Conservation (phyloP, 1,140 invertebrate genomes). For the Drosophila kepulauana region DNA sequence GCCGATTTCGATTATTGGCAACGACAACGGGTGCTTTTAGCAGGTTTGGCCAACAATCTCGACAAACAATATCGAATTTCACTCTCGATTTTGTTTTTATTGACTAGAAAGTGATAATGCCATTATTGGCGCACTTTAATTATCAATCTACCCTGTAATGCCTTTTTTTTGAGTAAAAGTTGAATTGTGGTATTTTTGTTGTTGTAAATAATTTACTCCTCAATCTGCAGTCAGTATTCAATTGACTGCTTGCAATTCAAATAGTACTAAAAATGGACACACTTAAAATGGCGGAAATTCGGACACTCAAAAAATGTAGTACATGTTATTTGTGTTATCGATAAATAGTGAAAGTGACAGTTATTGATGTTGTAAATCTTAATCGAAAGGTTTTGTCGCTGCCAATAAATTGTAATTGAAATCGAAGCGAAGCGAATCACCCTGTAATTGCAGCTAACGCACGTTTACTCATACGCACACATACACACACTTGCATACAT, state of each 20-base stretch:
- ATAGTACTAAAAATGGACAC: too few species aligned
- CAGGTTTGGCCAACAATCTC: not conserved
- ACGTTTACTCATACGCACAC: conserved; percentile 52
- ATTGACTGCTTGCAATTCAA: not conserved
- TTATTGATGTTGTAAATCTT: not conserved
- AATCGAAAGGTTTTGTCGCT: not conserved
- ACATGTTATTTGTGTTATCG: not conserved
- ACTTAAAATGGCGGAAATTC: not conserved
- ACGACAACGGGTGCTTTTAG: conserved; percentile 14
- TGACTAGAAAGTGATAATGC: conserved; percentile 6
- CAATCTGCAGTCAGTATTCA: too few species aligned
- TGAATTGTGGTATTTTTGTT: not conserved
- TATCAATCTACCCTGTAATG: not conserved
- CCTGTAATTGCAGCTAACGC: conserved; percentile 63
- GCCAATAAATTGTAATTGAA: not conserved
- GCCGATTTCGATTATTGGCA: conserved; percentile 29
- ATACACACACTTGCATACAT: conserved; percentile 17
- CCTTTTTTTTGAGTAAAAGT: not conserved
- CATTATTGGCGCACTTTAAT: conserved; percentile 2
- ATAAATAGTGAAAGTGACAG: not conserved
- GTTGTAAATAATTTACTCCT: not conserved
- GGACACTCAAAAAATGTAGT: not conserved
- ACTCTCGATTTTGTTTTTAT: not conserved
- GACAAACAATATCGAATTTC: not conserved
- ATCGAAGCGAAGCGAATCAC: conserved; percentile 40